Evolutionary conservation across 1,140 invertebrate genomes (phyloP), one percentile per base, ranked within the genome.

Genomic region (Ips nitidus): DNA sequence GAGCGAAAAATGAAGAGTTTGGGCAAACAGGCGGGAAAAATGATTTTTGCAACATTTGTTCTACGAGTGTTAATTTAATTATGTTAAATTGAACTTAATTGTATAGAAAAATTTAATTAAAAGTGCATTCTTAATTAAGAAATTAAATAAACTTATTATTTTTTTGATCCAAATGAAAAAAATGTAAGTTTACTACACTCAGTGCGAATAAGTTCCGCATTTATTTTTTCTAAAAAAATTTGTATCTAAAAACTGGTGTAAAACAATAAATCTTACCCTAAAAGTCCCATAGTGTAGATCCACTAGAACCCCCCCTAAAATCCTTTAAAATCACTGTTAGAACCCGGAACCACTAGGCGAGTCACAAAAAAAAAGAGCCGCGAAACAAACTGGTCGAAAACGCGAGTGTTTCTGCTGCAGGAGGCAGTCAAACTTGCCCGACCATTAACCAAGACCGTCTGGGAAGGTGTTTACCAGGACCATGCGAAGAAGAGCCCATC

Each of bases 391-490:
- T 22, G 22, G 22, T 22, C 22, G 22, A 22, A 22, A 22, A 22
- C 22, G 22, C 22, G 22, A 22, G 22, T 22, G 22, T 22, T 22
- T 22, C 6, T 8, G 45, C 45, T 22, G 45, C 45, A 3, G 22
- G 45, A 50, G 7, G 45, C 45, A 55, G 52, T 6, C n/a, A 55
- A 37, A 55, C n/a, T 8, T 36, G 43, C 58, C 37, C 65, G 65
- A 56, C 63, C 63, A 47, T 66, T 53, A 53, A 66, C 56, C 65
- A 66, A 66, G 43, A 66, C 65, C 56, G 56, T 66, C 65, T 66
- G 56, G 5, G 39, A 8, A 50, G 56, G 47, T 41, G 65, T 41
- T 38, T 22, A 55, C 22, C 22, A 39, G 59, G 6, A 65, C 62
- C 62, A 65, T 52, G 56, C 52, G 63, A 57, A 43, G 55, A 66